Conservation (phyloP, 1,140 invertebrate genomes). For the Zaprionus africanus region DNA sequence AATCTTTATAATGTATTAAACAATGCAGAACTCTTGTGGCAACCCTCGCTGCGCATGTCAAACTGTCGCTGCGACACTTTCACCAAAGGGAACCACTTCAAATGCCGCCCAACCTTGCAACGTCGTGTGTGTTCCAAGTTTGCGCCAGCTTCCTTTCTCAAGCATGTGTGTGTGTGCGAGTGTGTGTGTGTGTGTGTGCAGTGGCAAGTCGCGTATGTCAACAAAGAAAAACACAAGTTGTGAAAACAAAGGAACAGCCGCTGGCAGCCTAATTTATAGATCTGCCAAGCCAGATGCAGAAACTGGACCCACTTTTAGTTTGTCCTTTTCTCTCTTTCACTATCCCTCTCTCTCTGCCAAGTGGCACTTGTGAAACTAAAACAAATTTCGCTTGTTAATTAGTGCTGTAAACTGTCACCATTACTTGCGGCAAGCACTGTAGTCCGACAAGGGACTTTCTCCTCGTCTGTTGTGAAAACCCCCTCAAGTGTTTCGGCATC, state of each 20-base stretch:
- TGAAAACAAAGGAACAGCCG: constrained; percentile 72
- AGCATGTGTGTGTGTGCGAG: constrained; percentile 34
- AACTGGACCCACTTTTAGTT: background rate
- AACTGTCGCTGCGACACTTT: constrained; percentile 71
- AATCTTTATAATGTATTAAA: too few relatives aligned
- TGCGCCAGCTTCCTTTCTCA: constrained; percentile 44
- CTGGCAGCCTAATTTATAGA: constrained; percentile 56
- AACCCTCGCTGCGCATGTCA: constrained; percentile 64
- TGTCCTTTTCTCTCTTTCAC: background rate
- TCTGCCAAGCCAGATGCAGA: background rate
- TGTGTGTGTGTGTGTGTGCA: constrained; percentile 48
- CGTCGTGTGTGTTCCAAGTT: constrained; percentile 72
- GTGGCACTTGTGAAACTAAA: constrained; percentile 61
- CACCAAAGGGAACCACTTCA: constrained; percentile 54
- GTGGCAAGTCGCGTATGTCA: constrained; percentile 75
- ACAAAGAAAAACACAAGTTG: constrained; percentile 72
- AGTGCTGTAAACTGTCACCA: constrained; percentile 71
- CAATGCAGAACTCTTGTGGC: background rate
- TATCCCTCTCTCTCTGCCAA: constrained; percentile 15
- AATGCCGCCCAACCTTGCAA: constrained; percentile 16
- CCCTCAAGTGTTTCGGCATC: constrained; percentile 66
- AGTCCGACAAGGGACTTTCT: constrained; percentile 55
- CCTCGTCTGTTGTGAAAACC: constrained; percentile 41
- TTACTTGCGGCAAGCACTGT: constrained; percentile 17
- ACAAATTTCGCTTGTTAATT: constrained; percentile 70